Evolutionary conservation across 2,113 vertebrate genomes (phyloP).

Genomic region (Penelope pileata): DNA sequence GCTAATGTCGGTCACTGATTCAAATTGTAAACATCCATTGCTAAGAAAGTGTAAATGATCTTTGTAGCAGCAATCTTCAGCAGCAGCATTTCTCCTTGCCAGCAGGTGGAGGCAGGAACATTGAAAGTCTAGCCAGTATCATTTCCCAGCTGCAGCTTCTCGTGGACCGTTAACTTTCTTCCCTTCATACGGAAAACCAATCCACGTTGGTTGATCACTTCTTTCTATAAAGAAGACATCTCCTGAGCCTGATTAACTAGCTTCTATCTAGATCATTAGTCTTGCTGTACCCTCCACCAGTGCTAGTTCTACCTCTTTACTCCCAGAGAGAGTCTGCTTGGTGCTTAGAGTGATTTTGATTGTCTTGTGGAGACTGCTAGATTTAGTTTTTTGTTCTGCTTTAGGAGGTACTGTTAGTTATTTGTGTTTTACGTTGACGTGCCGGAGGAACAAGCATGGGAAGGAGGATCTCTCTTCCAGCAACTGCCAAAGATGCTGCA

Average conservation of each 20-base stretch:
- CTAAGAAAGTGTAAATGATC: not conserved
- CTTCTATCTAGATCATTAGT: not conserved
- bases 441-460: not conserved
- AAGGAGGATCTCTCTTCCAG: slow-evolving; percentile 31
- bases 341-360: not conserved
- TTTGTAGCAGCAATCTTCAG: not conserved
- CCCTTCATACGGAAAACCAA: not conserved
- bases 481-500: slow-evolving; percentile 32
- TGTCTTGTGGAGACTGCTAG: not conserved
- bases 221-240: not conserved
- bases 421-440: not conserved
- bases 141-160: not conserved
- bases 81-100: slow-evolving; percentile 40
- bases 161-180: not conserved
- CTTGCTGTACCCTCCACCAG: not conserved
- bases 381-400: not conserved
- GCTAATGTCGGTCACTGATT: not conserved
- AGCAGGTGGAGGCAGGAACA: slow-evolving; percentile 66
- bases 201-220: not conserved
- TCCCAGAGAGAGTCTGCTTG: not conserved
- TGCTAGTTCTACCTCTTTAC: not conserved
- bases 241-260: not conserved
- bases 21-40: not conserved
- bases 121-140: not conserved
- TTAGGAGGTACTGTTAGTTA: not conserved